Evolutionary conservation across 2,888 invertebrate genomes (phyloP).

Genomic region (Drosophila parthenogenetica): DNA sequence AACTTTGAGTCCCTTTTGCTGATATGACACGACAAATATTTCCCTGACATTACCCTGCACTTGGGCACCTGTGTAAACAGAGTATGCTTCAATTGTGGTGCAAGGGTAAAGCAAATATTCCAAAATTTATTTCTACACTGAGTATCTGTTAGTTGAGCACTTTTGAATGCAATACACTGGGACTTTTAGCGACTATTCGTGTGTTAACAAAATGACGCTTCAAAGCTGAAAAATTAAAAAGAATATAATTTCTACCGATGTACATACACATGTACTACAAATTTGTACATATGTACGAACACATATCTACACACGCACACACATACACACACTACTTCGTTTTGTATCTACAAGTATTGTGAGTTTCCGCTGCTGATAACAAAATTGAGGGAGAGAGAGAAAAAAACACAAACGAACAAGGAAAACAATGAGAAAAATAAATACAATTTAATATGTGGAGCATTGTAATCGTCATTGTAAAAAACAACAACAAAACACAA

Average conservation of each 20-base stretch:
- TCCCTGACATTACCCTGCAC: slow-evolving; percentile 8
- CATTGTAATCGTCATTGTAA: slow-evolving; percentile 30
- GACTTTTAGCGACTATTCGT: too few relatives aligned
- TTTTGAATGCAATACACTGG: too few relatives aligned
- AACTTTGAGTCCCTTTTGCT: slow-evolving; percentile 11
- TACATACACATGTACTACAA: slow-evolving; percentile 21
- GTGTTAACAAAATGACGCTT: not conserved
- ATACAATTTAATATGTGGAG: slow-evolving; percentile 22
- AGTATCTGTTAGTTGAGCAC: slow-evolving; percentile 5
- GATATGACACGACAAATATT: slow-evolving; percentile 27
- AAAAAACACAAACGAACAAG: slow-evolving; percentile 2
- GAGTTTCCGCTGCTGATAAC: slow-evolving; percentile 52
- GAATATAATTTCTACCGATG: slow-evolving; percentile 37
- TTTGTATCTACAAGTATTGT: slow-evolving; percentile 16
- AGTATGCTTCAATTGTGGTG: too few relatives aligned
- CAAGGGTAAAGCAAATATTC: too few relatives aligned
- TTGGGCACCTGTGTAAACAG: not conserved
- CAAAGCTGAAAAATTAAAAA: slow-evolving; percentile 37
- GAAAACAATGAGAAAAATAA: slow-evolving; percentile 20
- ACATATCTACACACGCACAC: not conserved
- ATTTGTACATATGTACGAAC: slow-evolving; percentile 2
- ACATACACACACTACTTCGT: too few relatives aligned
- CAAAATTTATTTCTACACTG: not conserved
- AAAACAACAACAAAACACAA: slow-evolving; percentile 12
- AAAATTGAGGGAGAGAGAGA: slow-evolving; percentile 36